phyloP scores from a whole-genome alignment of 2,888 invertebrate genomes.

The Neoaliturus tenellus region DNA sequence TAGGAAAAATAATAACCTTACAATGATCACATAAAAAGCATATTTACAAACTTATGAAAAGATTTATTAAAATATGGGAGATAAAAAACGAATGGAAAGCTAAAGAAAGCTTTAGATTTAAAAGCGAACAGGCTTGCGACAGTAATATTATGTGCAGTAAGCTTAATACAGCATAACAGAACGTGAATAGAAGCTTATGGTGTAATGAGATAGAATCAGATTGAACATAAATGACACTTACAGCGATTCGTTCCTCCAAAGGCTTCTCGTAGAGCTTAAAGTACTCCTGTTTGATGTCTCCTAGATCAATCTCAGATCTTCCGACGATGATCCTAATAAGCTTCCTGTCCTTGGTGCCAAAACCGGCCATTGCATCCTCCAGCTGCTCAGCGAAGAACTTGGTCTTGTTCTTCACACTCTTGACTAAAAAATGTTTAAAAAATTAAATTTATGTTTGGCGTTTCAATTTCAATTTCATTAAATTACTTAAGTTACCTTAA shows the following conservation, averaged over 20 bases:
- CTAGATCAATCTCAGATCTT: constrained; percentile 73
- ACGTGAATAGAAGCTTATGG: neutral
- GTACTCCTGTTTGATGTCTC: constrained; percentile 74
- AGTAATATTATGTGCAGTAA: neutral
- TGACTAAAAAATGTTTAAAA: constrained; percentile 69
- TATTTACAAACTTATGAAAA: too few species aligned
- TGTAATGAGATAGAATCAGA: neutral
- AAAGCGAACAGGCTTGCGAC: neutral
- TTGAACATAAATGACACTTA: constrained; percentile 66
- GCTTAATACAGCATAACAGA: neutral
- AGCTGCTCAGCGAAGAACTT: constrained; percentile 74
- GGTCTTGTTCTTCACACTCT: constrained; percentile 71
- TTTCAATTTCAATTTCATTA: too few species aligned
- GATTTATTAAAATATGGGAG: neutral
- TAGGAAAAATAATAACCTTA: too few species aligned
- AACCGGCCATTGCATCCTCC: constrained; percentile 74
- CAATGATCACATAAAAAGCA: too few species aligned
- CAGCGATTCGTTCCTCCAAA: constrained; percentile 71
- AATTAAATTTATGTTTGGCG: too few species aligned
- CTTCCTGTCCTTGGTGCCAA: constrained; percentile 75
- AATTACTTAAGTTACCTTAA: too few species aligned
- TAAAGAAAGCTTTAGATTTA: neutral
- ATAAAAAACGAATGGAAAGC: neutral
- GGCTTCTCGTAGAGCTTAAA: constrained; percentile 71
- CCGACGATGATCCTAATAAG: constrained; percentile 75